These are phyloP conservation scores for Pterophyllum scalare DNA, from an alignment of 2,113 vertebrate genomes.

Conservation along the genomic window DNA sequence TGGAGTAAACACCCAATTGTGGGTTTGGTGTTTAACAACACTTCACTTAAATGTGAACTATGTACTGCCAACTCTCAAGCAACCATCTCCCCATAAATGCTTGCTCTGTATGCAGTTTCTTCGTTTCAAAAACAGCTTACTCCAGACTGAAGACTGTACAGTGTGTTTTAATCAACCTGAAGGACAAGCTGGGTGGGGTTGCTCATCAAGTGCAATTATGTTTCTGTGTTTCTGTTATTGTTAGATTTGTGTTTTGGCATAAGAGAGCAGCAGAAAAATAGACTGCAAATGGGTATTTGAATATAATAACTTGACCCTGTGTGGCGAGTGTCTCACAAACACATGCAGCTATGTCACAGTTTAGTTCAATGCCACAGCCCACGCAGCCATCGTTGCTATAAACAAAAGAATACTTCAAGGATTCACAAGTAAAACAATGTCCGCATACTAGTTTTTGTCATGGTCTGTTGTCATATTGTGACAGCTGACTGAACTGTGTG, in stretches of 20 bases:
- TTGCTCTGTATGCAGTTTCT: neutral
- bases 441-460: neutral
- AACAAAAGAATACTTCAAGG: neutral
- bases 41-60: neutral
- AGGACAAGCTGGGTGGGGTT: neutral
- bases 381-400: neutral
- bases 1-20: neutral
- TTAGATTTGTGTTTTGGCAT: neutral
- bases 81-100: constrained; percentile 1
- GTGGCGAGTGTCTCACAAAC: neutral
- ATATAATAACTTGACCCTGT: neutral
- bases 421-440: neutral
- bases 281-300: neutral
- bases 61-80: neutral
- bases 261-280: neutral
- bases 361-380: neutral
- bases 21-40: constrained; percentile 22
- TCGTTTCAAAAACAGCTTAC: neutral
- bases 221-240: neutral
- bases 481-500: no score
- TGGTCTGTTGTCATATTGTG: no score
- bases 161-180: neutral
- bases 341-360: neutral
- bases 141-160: neutral
- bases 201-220: neutral